These are phyloP conservation scores for Polypedilum pembai DNA, from an alignment of 1,140 invertebrate genomes.

Conservation along the genomic window DNA sequence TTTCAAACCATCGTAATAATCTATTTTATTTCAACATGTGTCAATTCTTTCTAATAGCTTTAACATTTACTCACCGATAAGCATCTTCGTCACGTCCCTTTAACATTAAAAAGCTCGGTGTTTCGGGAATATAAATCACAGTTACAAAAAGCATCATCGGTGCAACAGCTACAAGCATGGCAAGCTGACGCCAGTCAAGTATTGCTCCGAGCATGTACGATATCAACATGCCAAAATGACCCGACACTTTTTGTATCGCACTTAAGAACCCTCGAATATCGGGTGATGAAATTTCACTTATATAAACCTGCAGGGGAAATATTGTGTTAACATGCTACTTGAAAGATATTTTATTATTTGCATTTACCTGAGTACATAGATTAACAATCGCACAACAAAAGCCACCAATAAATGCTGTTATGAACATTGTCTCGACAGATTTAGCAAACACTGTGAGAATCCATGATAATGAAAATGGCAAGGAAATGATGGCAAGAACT, in stretches of 20 bases:
- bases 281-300: slow-evolving; percentile 84
- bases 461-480: slow-evolving; percentile 71
- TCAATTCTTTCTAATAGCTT: background rate
- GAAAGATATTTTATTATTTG: background rate
- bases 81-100: slow-evolving; percentile 58
- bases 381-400: slow-evolving; percentile 76
- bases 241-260: slow-evolving; percentile 75
- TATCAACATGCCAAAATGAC: slow-evolving; percentile 75
- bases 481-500: slow-evolving; percentile 62
- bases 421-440: slow-evolving; percentile 70
- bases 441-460: slow-evolving; percentile 66
- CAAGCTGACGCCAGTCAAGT: slow-evolving; percentile 76
- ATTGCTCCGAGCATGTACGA: slow-evolving; percentile 77
- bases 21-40: background rate
- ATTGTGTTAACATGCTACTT: slow-evolving; percentile 26
- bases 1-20: no score
- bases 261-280: slow-evolving; percentile 79
- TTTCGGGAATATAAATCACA: slow-evolving; percentile 58
- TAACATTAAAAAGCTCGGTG: slow-evolving; percentile 59
- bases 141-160: slow-evolving; percentile 51
- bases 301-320: slow-evolving; percentile 63
- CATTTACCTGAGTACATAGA: slow-evolving; percentile 64
- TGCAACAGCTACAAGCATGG: slow-evolving; percentile 62
- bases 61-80: slow-evolving; percentile 38
- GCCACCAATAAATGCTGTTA: slow-evolving; percentile 70